Evolutionary conservation across 64 coral and sea anemone species (phyloP).

Genomic region (Stylophora pistillata): DNA sequence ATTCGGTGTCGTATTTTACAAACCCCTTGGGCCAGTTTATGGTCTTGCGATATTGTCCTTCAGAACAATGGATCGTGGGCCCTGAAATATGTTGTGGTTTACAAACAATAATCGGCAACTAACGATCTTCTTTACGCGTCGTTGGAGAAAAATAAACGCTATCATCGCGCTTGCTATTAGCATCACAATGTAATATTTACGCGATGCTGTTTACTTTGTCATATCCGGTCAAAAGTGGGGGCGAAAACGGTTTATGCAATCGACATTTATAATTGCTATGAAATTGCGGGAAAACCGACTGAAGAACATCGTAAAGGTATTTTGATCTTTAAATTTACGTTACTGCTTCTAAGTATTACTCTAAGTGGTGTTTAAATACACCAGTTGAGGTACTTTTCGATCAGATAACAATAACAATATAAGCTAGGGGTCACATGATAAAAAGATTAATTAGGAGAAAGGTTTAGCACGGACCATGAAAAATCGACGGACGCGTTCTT

Average conservation of each 20-base stretch:
- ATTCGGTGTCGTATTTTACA: neutral
- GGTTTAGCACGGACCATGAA: neutral
- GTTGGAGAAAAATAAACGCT: neutral
- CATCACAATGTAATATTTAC: constrained; percentile 6
- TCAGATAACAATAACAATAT: neutral
- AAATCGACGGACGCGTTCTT: neutral
- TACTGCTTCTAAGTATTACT: neutral
- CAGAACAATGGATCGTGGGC: neutral
- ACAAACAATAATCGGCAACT: neutral
- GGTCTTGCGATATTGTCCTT: neutral
- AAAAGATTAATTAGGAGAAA: neutral
- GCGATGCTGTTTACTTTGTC: neutral
- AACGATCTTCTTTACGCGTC: neutral
- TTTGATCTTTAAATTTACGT: neutral
- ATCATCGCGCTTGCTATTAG: neutral
- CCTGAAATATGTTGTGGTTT: constrained; percentile 5
- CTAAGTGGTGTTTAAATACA: neutral
- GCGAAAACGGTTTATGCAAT: neutral
- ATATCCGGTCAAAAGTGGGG: neutral
- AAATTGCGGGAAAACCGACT: neutral
- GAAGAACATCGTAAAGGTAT: neutral
- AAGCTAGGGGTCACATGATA: neutral
- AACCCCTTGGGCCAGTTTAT: neutral
- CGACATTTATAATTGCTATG: neutral
- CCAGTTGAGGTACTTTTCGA: neutral